Base-by-base conservation (phyloP, 2,797 vertebrate genomes). In the Melanotaenia maccullochi region DNA sequence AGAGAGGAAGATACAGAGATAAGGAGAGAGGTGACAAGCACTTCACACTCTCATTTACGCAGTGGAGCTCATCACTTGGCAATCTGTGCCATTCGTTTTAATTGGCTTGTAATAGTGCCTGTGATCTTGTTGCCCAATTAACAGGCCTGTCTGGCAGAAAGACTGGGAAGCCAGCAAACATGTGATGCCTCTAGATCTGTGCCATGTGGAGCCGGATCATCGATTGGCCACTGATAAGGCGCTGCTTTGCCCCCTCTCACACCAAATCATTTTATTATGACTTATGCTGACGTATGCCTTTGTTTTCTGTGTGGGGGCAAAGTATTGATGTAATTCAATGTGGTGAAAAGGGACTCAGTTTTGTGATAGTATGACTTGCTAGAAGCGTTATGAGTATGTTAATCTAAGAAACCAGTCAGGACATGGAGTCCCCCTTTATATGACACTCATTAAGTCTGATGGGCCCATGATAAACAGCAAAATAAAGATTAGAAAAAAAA, bases 71-170 rank as follows among this genome's bases (percentile, higher is more conserved):
- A 98, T 98, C 97, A 96, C 96, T 97, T 97, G 97, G 97, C 97
- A 97, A 97, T 97, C 97, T 98, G 97, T 97, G 97, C 96, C 96
- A 95, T 97, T 97, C 94, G 96, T 96, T 97, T 98, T 97, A 98
- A 98, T 98, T 98, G 97, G 97, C 96, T 98, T 98, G 97, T 98
- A 98, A 98, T 97, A 96, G 96, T 96, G 96, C 96, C 96, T 98
- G 96, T 98, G 97, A 98, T 98, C 97, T 97, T 97, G 96, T 98
- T 95, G 96, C 96, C 97, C 96, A 97, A 98, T 98, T 98, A 98
- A 97, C 97, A 97, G 96, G 95, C 96, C 95, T 96, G 96, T 96
- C 96, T 97, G 96, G 96, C 96, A 97, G 96, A 95, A 93, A 95
- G 96, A 95, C 95, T 95, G 83, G 85, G 87, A 95, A 96, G 96